Conservation (phyloP, 2,113 vertebrate genomes). For the Nerophis ophidion region DNA sequence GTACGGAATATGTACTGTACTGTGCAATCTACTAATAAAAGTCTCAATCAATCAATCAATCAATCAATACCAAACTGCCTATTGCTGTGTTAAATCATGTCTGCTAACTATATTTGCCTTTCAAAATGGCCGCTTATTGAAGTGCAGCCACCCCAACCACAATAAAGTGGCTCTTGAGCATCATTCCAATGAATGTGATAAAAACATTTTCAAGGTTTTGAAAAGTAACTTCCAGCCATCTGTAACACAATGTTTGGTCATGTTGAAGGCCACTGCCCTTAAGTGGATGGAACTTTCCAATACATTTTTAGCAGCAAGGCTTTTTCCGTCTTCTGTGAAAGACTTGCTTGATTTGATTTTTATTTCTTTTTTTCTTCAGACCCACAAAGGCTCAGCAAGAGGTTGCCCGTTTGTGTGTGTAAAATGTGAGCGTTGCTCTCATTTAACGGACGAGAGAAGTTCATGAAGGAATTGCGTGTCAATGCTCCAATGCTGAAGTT, state of each 20-base stretch:
- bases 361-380: constrained; percentile 19
- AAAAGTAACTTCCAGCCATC: constrained; percentile 36
- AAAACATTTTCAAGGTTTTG: constrained; percentile 11
- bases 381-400: constrained; percentile 31
- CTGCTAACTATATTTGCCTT: background rate
- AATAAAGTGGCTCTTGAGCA: background rate
- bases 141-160: too few species aligned
- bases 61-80: background rate
- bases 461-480: too few species aligned
- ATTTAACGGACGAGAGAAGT: too few species aligned
- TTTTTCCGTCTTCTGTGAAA: constrained; percentile 41
- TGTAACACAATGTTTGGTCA: constrained; percentile 8
- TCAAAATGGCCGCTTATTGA: too few species aligned
- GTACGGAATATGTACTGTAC: too few species aligned
- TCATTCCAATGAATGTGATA: background rate
- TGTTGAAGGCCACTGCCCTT: constrained; percentile 19
- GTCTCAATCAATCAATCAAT: too few species aligned
- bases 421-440: too few species aligned
- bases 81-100: background rate
- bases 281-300: constrained; percentile 40
- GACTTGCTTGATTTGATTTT: constrained; percentile 28
- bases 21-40: too few species aligned
- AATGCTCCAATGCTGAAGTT: too few species aligned
- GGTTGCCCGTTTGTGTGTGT: constrained; percentile 20
- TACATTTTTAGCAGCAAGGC: constrained; percentile 47